Conservation (phyloP, 2,888 invertebrate genomes). For the Thereva nobilitata region DNA sequence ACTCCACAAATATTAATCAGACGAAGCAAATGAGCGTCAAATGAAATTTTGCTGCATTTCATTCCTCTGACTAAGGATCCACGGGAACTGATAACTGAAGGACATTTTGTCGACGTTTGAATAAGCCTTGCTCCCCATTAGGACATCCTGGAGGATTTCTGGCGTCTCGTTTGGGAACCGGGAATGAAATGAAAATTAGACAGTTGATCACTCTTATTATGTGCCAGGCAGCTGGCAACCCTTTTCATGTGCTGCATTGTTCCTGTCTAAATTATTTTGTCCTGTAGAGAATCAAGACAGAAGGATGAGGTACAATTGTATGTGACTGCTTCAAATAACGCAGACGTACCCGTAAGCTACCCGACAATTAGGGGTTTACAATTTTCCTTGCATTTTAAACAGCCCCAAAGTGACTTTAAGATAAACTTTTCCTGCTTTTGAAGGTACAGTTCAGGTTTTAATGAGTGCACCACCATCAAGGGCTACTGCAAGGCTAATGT, state of each 20-base stretch:
- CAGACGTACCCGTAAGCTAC: conserved; percentile 35
- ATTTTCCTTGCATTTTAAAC: conserved; percentile 25
- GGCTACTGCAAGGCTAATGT: conserved; percentile 14
- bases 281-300: neutral
- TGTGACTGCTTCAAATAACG: conserved; percentile 31
- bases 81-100: neutral
- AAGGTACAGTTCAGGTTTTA: conserved; percentile 1
- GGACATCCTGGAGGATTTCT: neutral
- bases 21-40: conserved; percentile 30
- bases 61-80: neutral
- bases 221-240: neutral
- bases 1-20: conserved; percentile 23
- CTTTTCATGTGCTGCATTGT: conserved; percentile 18
- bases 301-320: conserved; percentile 1
- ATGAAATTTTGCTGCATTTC: conserved; percentile 19
- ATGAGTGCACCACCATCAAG: conserved; percentile 14
- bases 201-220: conserved; percentile 25
- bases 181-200: conserved; percentile 30
- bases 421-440: conserved; percentile 21
- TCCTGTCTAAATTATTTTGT: conserved; percentile 25
- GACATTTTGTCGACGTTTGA: conserved; percentile 6
- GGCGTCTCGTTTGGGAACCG: conserved; percentile 2
- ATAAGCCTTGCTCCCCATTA: conserved; percentile 2
- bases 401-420: conserved; percentile 25
- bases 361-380: conserved; percentile 37